These are phyloP conservation scores for Esox masquinongy DNA, from an alignment of 2,797 vertebrate genomes.

Conservation along the genomic window DNA sequence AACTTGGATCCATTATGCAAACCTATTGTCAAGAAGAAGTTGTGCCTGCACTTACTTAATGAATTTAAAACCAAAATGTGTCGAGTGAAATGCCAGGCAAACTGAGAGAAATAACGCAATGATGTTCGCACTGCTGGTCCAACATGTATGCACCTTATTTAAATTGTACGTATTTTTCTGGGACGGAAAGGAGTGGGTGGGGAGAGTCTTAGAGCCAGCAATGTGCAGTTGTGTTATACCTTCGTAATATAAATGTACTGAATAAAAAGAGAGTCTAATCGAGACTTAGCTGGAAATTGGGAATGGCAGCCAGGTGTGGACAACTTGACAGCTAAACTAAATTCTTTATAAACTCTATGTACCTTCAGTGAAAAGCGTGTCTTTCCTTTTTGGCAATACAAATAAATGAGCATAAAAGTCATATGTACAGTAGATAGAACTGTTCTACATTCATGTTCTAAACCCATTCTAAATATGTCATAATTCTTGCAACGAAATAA, in stretches of 20 bases:
- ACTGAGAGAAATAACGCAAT: constrained; percentile 29
- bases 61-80: constrained; percentile 17
- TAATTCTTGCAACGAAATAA: neutral
- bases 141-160: too few relatives aligned
- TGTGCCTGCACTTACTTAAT: constrained; percentile 7
- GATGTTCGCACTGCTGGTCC: constrained; percentile 1
- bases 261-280: neutral
- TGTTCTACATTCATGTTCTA: neutral
- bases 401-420: neutral
- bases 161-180: too few relatives aligned
- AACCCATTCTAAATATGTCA: neutral
- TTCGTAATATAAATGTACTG: too few relatives aligned
- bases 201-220: too few relatives aligned
- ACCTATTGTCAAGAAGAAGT: constrained; percentile 9
- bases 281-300: neutral
- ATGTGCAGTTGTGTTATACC: too few relatives aligned
- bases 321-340: neutral
- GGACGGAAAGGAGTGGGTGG: too few relatives aligned
- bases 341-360: too few relatives aligned
- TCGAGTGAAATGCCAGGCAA: neutral
- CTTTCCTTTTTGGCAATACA: neutral
- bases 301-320: neutral
- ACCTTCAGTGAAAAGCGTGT: neutral
- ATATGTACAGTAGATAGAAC: neutral
- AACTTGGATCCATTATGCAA: neutral